Evolutionary conservation across 2,888 invertebrate genomes (phyloP).

Genomic region (Nudaria mundana): DNA sequence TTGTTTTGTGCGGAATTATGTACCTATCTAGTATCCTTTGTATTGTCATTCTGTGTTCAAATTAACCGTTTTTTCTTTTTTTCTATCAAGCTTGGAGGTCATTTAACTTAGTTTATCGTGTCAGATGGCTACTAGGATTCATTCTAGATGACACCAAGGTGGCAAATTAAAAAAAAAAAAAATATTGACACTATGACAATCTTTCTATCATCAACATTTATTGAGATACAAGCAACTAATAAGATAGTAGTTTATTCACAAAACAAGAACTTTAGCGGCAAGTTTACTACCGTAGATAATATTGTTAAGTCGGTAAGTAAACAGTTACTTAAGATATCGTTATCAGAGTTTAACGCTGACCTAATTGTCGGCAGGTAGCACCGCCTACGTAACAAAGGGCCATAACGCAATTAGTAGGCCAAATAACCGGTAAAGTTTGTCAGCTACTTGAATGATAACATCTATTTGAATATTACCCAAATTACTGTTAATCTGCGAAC

Average conservation of each 20-base stretch:
- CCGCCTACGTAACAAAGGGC: constrained; percentile 3
- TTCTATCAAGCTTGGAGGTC: too few relatives aligned
- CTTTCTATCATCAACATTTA: too few relatives aligned
- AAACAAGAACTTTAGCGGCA: not conserved
- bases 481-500: constrained; percentile 9
- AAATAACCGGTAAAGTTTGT: constrained; percentile 7
- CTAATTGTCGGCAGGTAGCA: constrained; percentile 15
- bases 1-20: too few relatives aligned
- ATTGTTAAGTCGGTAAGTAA: not conserved
- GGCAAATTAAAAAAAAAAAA: too few relatives aligned
- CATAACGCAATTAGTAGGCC: constrained; percentile 8
- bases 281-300: not conserved
- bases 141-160: too few relatives aligned
- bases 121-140: too few relatives aligned
- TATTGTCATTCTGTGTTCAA: too few relatives aligned
- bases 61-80: too few relatives aligned
- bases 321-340: constrained; percentile 7
- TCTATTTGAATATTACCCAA: constrained; percentile 4
- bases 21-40: too few relatives aligned
- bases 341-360: constrained; percentile 19
- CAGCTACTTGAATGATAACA: constrained; percentile 16
- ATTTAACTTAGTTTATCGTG: too few relatives aligned
- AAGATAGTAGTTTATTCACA: not conserved
- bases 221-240: too few relatives aligned
- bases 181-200: too few relatives aligned